Evolutionary conservation across 1,140 invertebrate species (phyloP).

Genomic region (Ephestia elutella): DNA sequence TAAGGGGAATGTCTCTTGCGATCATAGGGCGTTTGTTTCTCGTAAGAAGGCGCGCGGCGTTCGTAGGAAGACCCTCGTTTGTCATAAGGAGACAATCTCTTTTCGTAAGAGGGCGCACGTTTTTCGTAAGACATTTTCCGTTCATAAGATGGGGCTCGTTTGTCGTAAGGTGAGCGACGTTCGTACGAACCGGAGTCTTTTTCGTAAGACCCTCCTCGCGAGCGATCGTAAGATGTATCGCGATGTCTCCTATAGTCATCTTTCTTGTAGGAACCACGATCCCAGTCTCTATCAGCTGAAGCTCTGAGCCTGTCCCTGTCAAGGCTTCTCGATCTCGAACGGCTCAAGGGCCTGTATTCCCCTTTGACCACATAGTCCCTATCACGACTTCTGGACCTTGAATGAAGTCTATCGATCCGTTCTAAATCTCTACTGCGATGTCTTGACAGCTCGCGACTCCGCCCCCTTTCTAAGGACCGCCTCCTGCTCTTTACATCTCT

Average conservation of each 20-base stretch:
- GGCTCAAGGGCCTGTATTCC: conserved; percentile 65
- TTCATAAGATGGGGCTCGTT: conserved; percentile 65
- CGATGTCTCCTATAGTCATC: conserved; percentile 69
- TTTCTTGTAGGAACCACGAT: conserved; percentile 70
- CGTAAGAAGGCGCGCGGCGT: conserved; percentile 61
- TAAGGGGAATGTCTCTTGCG: conserved; percentile 67
- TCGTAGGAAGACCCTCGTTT: conserved; percentile 65
- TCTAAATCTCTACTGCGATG: conserved; percentile 52
- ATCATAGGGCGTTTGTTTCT: conserved; percentile 59
- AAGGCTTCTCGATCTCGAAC: conserved; percentile 62
- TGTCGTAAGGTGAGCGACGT: conserved; percentile 60
- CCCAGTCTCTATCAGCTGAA: conserved; percentile 65
- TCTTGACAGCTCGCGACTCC: conserved; percentile 41
- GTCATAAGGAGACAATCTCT: conserved; percentile 60
- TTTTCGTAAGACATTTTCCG: conserved; percentile 60
- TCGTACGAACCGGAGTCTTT: conserved; percentile 42
- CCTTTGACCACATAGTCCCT: conserved; percentile 71
- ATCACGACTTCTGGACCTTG: conserved; percentile 72
- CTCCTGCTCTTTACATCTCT: conserved; percentile 49
- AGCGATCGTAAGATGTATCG: conserved; percentile 61
- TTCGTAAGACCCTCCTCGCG: conserved; percentile 61
- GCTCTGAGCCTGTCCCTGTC: conserved; percentile 62
- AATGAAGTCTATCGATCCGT: conserved; percentile 63
- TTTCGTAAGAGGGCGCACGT: conserved; percentile 50
- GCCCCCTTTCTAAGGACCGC: conserved; percentile 45